Base-by-base conservation (phyloP, 2,888 invertebrate genomes). In the Drosophila lacicola region DNA sequence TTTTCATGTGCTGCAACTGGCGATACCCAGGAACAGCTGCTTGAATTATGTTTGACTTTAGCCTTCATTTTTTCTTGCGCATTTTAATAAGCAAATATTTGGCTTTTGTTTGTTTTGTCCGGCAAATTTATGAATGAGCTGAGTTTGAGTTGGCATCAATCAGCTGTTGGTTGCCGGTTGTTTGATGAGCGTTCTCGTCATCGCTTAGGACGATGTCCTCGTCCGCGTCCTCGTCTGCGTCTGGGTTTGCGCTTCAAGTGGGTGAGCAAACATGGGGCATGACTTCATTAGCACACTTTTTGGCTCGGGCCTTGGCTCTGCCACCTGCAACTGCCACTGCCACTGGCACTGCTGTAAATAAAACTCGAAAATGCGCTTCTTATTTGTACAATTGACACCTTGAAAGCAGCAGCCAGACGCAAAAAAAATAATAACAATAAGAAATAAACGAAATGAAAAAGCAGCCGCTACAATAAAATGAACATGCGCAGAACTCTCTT, bases 71-170 rank as follows among this genome's bases (percentile, higher is more conserved):
- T 65, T 66, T 56, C 74, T 70, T 57, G 14, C 49, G 53, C 63
- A 65, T 74, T 85, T 88, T 73, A 78, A 79, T 85, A 88, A 79
- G 87, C 85, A 90, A 90, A 90, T 90, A 90, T 89, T 80, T 80
- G 74, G 14, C 60, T 58, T 76, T 66, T 46, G 54, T 44, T 76
- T 64, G 19, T 37, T 25, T 45, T 55, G 17, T 21, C 39, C 66
- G 68, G 74, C 78, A 70, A 66, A 67, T 81, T 78, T 61, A 70
- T 82, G 82, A 80, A 82, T 89, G 82, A 79, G 64, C 79, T 74
- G 46, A 50, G 46, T 51, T 49, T 17, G 54, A 51, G 70, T 13
- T 55, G 56, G 46, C 69, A 70, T 89, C 86, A 76, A 78, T 89
- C 89, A 88, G 88, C 83, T 88, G 90, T 68, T 75, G 57, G 21